Evolutionary conservation across 2,113 vertebrate species (phyloP).

Genomic region (Anguilla rostrata): DNA sequence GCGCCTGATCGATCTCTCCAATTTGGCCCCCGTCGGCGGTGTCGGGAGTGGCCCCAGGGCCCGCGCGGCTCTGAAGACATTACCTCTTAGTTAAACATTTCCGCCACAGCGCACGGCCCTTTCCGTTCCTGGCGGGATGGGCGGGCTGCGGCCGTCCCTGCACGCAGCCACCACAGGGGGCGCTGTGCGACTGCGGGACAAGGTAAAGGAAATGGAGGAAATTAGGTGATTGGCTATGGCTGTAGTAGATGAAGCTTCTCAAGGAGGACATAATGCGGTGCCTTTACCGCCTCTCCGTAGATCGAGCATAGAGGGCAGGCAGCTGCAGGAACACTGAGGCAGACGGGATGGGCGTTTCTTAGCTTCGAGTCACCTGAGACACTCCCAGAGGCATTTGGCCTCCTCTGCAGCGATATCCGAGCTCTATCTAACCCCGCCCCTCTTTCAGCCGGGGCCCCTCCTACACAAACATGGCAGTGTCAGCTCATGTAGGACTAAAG

Average conservation of each 20-base stretch:
- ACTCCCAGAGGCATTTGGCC: neutral
- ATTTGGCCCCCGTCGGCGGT: neutral
- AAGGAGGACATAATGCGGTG: slow-evolving; percentile 12
- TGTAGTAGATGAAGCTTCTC: neutral
- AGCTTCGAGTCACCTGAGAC: neutral
- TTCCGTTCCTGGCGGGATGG: neutral
- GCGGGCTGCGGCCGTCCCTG: neutral
- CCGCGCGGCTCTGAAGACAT: neutral
- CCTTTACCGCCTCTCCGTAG: neutral
- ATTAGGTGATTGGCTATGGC: neutral
- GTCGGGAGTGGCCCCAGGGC: neutral
- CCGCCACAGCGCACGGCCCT: too few species aligned
- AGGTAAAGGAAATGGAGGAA: neutral
- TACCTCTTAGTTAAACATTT: neutral
- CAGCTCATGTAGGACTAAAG: neutral
- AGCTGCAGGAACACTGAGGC: neutral
- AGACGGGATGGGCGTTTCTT: neutral
- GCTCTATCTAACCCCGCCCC: neutral
- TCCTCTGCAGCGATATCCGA: neutral
- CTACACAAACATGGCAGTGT: neutral
- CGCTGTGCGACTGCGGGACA: neutral
- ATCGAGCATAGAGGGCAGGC: neutral
- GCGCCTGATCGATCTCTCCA: neutral
- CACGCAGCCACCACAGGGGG: neutral
- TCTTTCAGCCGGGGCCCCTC: neutral